A percentile compares a stretch with the other conserved stretches of the same genome.
Evolutionary conservation across 2,797 vertebrate species (phyloP).

Genomic region (Chloroceryle amazona): DNA sequence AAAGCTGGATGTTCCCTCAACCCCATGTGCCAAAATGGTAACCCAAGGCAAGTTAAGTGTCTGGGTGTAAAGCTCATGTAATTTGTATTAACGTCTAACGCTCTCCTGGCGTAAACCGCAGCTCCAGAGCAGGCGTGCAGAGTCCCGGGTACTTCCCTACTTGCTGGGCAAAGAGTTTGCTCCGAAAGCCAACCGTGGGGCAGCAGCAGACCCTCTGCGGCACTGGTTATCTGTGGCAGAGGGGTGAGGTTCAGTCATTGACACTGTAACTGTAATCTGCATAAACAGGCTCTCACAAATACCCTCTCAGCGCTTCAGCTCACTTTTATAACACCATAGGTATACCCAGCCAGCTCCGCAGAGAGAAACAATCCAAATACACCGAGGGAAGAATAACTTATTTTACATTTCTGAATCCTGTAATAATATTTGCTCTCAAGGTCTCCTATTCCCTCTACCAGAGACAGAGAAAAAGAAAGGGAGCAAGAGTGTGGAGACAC

Average conservation of each 20-base stretch:
- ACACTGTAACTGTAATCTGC: not conserved
- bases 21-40: constrained; percentile 61
- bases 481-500: not conserved
- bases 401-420: constrained; percentile 19
- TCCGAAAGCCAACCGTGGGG: not conserved
- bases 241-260: not conserved
- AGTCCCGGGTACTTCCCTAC: not conserved
- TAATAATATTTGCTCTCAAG: constrained; percentile 31
- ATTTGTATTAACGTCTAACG: constrained; percentile 31
- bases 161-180: not conserved
- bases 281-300: not conserved
- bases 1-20: constrained; percentile 50
- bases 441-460: constrained; percentile 11
- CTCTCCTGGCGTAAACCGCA: not conserved
- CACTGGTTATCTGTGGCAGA: not conserved
- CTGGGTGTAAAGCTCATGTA: constrained; percentile 64
- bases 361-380: constrained; percentile 5
- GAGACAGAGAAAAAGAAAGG: not conserved
- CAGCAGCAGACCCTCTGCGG: not conserved
- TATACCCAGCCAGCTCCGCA: not conserved
- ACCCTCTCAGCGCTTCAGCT: not conserved
- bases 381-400: not conserved
- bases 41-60: constrained; percentile 59
- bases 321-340: not conserved
- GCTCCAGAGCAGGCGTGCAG: not conserved